A percentile compares a stretch with the other conserved stretches of the same genome.
These are phyloP conservation scores for Ciconia nigra DNA, from an alignment of 2,797 vertebrate species.

Conservation along the genomic window DNA sequence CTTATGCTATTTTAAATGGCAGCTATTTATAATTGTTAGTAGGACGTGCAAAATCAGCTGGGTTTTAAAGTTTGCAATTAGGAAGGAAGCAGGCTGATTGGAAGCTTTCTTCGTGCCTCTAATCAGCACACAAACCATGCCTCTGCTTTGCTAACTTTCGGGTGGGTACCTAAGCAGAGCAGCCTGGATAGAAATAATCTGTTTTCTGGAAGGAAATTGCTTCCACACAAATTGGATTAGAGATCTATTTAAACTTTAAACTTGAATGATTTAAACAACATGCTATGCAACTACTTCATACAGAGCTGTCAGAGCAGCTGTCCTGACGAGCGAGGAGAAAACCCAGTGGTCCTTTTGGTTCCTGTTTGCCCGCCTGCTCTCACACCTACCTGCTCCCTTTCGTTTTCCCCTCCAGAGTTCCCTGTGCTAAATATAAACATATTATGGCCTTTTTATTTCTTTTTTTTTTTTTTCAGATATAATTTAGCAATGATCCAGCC, in stretches of 20 bases:
- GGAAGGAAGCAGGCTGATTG: constrained; percentile 56
- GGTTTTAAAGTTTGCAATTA: constrained; percentile 62
- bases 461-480: background rate
- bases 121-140: constrained; percentile 19
- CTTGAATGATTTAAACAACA: constrained; percentile 58
- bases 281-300: background rate
- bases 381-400: background rate
- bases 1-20: constrained; percentile 46
- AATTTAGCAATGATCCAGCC: background rate
- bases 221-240: constrained; percentile 59
- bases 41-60: constrained; percentile 61
- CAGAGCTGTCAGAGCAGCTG: background rate
- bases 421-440: background rate
- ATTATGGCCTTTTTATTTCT: background rate
- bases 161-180: constrained; percentile 41
- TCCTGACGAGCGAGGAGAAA: background rate
- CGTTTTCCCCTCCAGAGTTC: background rate
- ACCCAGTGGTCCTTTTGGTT: background rate
- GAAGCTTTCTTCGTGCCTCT: background rate
- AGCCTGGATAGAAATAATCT: constrained; percentile 57
- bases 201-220: constrained; percentile 67
- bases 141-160: constrained; percentile 36
- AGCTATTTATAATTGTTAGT: constrained; percentile 69
- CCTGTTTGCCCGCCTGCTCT: background rate
- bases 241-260: constrained; percentile 64